Conservation (phyloP, 2,113 vertebrate species). For the Notarius quadriscutis region DNA sequence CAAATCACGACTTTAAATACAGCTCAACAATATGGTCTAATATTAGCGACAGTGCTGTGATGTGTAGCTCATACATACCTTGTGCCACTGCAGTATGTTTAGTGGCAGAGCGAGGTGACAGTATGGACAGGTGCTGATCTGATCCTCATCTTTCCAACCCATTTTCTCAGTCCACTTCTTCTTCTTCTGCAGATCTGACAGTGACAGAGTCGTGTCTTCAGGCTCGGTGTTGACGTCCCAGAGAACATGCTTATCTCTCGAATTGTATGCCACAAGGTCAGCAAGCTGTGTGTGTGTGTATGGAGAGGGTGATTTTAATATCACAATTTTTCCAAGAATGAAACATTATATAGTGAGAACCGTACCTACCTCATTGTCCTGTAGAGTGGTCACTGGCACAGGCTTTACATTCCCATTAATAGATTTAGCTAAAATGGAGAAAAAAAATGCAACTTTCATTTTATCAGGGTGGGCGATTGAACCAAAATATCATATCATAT, state of each 20-base stretch:
- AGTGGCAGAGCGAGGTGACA: slow-evolving; percentile 72
- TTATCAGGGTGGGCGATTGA: no score
- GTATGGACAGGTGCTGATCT: slow-evolving; percentile 63
- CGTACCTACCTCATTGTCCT: neutral
- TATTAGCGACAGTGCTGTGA: neutral
- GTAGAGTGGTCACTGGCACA: neutral
- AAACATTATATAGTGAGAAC: neutral
- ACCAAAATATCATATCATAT: no score
- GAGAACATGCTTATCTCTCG: neutral
- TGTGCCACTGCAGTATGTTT: slow-evolving; percentile 62
- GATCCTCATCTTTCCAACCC: slow-evolving; percentile 35
- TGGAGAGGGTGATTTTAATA: neutral
- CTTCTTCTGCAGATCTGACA: neutral
- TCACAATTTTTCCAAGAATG: neutral
- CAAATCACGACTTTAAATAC: neutral
- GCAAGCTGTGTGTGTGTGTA: neutral
- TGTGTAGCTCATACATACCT: slow-evolving; percentile 55
- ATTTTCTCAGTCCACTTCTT: neutral
- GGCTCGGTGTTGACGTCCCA: neutral
- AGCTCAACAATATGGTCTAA: no score
- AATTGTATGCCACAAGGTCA: no score
- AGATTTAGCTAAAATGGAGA: neutral
- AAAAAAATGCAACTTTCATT: no score
- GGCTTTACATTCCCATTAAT: neutral
- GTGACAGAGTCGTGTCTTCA: neutral